Conservation (phyloP, 2,113 vertebrate genomes). For the Theristicus caerulescens region DNA sequence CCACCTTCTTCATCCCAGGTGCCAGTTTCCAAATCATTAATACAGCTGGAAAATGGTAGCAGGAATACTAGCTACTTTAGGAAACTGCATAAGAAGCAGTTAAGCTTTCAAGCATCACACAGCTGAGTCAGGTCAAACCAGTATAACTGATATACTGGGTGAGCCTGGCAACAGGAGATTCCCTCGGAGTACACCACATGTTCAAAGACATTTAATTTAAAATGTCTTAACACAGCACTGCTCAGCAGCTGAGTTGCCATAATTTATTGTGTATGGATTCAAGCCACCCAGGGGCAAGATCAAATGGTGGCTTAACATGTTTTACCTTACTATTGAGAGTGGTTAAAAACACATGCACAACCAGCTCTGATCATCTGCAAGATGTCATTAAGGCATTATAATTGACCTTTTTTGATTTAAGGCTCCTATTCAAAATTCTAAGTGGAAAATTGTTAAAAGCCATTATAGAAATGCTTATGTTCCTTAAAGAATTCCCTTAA, state of each 20-base stretch:
- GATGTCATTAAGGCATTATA: not conserved
- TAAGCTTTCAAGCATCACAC: not conserved
- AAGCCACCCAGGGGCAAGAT: not conserved
- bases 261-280: not conserved
- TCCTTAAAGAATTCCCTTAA: not conserved
- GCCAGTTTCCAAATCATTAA: not conserved
- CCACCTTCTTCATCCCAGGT: not conserved
- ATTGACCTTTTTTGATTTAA: not conserved
- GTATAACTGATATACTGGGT: not conserved
- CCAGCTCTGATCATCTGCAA: not conserved
- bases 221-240: not conserved
- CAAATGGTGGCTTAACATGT: not conserved
- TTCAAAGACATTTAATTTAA: not conserved
- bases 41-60: fast-evolving
- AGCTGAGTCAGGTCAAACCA: not conserved
- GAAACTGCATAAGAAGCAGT: not conserved
- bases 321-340: not conserved
- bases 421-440: not conserved
- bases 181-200: not conserved
- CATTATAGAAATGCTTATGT: not conserved
- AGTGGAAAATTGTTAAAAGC: not conserved
- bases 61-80: not conserved
- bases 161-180: not conserved
- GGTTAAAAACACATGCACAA: not conserved
- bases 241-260: not conserved